Evolutionary conservation across 2,797 vertebrate genomes (phyloP), one percentile per base, ranked within the genome.

Genomic region (Euthynnus affinis): DNA sequence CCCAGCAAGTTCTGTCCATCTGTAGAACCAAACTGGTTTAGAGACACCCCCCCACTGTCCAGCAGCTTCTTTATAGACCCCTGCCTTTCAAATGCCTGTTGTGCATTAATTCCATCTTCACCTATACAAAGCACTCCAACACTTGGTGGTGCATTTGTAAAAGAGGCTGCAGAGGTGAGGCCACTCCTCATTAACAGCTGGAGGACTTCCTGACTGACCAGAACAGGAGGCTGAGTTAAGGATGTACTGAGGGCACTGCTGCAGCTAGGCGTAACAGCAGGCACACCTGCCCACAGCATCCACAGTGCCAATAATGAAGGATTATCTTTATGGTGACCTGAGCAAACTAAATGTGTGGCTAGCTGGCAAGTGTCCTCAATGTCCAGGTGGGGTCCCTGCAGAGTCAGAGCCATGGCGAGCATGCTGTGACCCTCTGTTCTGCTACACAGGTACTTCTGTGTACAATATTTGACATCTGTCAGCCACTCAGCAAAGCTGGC

Each of bases 401-500:
- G 68, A 13, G 94, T 94, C 58, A 96, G 80, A 42, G 93, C 88
- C 95, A 96, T 95, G 60, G 96, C 96, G 4, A 96, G 94, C 93
- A 95, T 94, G 66, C 91, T 87, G 71, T 97, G 96, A 22, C 96
- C 96, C 29, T 96, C 94, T 9, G 91, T 87, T 29, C 87, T 82
- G 72, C 92, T 93, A 74, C 96, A 96, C 64, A 96, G 87, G 87
- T 95, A 97, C 77, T 92, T 96, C 82, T 95, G 95, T 5, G 96
- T 97, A 82, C 96, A 96, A 72, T 96, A 96, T 68, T 97, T 97
- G 1, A 97, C 94, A 48, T 97, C 96, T 1, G 88, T 94, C 51
- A 97, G 93, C 96, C 96, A 97, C 82, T 96, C 96, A 2, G 96
- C 94, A 82, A 97, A 96, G 74, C 96, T 97, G 74, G 90, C 89